A percentile compares a stretch with the other conserved stretches of the same genome.
phyloP scores from a whole-genome alignment of 2,113 vertebrate genomes.

The Lepidothrix coronata region DNA sequence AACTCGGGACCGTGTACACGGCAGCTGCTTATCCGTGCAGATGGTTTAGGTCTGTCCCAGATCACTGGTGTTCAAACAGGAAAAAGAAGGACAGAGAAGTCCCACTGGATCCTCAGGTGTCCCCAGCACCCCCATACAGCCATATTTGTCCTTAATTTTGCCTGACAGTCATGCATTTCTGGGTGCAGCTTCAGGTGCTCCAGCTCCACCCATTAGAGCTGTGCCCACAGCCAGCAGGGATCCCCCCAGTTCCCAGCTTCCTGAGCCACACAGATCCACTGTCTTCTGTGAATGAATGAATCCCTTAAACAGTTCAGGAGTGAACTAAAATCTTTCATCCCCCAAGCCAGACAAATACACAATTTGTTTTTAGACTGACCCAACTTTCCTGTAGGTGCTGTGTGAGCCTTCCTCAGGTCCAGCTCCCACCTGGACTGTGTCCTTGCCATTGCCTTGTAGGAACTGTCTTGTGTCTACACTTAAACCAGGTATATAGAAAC shows the following conservation, averaged over 20 bases:
- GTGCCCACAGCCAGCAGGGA: neutral
- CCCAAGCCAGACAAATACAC: neutral
- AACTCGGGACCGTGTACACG: neutral
- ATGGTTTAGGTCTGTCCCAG: neutral
- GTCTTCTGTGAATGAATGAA: neutral
- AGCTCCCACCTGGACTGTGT: neutral
- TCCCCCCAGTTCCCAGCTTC: neutral
- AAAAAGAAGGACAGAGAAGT: neutral
- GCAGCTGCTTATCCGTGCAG: accelerated
- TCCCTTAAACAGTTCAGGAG: neutral
- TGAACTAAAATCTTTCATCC: neutral
- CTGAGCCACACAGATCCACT: neutral
- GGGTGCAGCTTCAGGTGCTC: neutral
- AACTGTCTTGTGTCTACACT: accelerated
- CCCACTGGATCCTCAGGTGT: neutral
- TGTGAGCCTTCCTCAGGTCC: neutral
- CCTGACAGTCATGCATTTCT: accelerated
- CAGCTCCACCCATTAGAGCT: neutral
- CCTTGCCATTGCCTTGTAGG: neutral
- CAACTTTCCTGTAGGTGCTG: neutral
- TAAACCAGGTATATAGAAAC: neutral
- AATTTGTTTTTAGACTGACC: neutral
- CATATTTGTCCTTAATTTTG: neutral
- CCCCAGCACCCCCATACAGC: neutral
- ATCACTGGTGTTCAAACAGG: accelerated